Percentiles rank a stretch among this genome's conserved stretches.
phyloP scores from a whole-genome alignment of 2,888 invertebrate species.

The Taphrorychus bicolor region DNA sequence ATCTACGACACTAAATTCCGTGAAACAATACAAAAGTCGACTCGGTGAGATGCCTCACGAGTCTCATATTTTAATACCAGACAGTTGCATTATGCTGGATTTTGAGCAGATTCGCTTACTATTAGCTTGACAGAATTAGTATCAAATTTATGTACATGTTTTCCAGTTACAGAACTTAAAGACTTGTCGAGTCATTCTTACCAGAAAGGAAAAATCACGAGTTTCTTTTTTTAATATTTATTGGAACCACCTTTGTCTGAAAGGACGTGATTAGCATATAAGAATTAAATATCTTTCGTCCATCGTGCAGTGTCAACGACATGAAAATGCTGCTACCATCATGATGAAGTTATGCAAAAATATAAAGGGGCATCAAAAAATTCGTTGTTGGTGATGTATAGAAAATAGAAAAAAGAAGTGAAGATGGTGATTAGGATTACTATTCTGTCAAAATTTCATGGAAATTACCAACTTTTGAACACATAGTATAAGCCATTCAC shows the following conservation, averaged over 20 bases:
- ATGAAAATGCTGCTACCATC: no score
- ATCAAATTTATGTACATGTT: conserved; percentile 37
- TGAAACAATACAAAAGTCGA: conserved; percentile 4
- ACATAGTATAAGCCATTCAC: no score
- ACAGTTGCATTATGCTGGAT: conserved; percentile 32
- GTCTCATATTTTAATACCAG: conserved; percentile 25
- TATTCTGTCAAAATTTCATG: no score
- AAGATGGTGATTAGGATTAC: no score
- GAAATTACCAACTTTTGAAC: no score
- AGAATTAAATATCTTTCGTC: no score
- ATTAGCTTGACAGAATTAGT: conserved; percentile 29
- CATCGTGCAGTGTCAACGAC: no score
- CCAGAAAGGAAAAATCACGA: conserved; percentile 8
- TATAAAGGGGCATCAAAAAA: no score
- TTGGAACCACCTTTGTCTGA: conserved; percentile 1
- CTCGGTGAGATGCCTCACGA: conserved; percentile 23
- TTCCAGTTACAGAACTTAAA: conserved; percentile 12
- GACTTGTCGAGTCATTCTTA: conserved; percentile 26
- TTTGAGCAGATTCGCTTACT: conserved; percentile 23
- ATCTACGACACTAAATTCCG: conserved; percentile 16
- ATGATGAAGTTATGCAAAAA: no score
- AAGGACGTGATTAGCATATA: conserved; percentile 1
- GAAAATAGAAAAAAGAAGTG: no score
- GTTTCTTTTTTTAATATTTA: not conserved
- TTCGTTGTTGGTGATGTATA: no score